phyloP scores from a whole-genome alignment of 2,113 vertebrate species.

The Monopterus albus region DNA sequence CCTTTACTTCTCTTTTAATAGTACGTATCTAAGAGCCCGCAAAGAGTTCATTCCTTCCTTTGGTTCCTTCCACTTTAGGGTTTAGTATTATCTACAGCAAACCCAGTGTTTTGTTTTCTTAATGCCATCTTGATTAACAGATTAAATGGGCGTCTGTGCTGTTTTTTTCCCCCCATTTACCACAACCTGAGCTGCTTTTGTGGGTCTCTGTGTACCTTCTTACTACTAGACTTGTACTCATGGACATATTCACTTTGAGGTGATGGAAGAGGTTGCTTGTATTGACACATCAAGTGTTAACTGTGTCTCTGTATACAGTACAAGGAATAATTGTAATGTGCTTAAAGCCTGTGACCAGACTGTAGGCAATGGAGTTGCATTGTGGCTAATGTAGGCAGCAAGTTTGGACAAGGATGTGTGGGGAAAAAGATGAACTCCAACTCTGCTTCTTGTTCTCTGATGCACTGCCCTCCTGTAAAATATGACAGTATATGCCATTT shows the following conservation, averaged over 20 bases:
- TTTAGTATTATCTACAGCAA: background rate
- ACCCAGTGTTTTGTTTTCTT: background rate
- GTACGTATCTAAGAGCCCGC: slow-evolving; percentile 19
- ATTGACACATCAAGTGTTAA: too few species aligned
- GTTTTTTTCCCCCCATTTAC: too few species aligned
- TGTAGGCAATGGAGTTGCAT: background rate
- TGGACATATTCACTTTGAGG: too few species aligned
- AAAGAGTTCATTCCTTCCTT: slow-evolving; percentile 27
- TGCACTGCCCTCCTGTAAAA: too few species aligned
- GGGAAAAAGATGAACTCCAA: too few species aligned
- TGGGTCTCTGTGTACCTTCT: too few species aligned
- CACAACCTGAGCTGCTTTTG: too few species aligned
- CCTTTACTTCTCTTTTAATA: slow-evolving; percentile 34
- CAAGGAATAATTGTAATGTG: background rate
- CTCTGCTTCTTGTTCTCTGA: too few species aligned
- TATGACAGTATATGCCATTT: too few species aligned
- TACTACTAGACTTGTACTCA: too few species aligned
- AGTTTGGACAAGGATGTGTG: background rate
- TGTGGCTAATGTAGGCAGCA: background rate
- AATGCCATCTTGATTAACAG: background rate
- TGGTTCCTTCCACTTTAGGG: background rate
- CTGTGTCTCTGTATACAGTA: background rate
- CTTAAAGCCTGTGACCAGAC: background rate
- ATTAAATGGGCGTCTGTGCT: background rate
- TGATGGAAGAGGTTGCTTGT: too few species aligned